phyloP scores from a whole-genome alignment of 1,140 invertebrate species.

The Rhyacophila brunnea region DNA sequence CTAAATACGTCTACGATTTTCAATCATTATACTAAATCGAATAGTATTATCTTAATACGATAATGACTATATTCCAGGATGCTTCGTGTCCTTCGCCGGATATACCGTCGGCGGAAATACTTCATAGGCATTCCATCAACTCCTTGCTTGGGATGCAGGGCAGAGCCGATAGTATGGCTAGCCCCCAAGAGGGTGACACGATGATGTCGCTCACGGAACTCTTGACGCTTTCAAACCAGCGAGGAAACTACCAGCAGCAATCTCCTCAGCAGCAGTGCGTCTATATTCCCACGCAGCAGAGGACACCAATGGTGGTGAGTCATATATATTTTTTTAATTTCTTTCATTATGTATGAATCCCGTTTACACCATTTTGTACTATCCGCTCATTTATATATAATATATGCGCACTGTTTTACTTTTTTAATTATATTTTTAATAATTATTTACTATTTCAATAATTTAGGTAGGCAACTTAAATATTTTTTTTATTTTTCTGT shows the following conservation, averaged over 20 bases:
- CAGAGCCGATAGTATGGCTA: not conserved
- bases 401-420: no score
- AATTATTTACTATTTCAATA: no score
- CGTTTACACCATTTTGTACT: no score
- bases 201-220: not conserved
- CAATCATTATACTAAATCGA: no score
- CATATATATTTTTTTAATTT: not conserved
- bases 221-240: not conserved
- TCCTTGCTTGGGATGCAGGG: conserved; percentile 41
- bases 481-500: no score
- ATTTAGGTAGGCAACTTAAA: no score
- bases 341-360: no score
- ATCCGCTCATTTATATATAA: no score
- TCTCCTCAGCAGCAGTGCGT: not conserved
- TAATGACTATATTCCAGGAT: conserved; percentile 9
- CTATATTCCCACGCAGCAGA: conserved; percentile 2
- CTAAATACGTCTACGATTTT: no score
- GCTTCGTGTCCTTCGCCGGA: conserved; percentile 20
- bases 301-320: conserved; percentile 1
- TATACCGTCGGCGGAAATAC: conserved; percentile 40
- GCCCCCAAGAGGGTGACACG: conserved; percentile 9
- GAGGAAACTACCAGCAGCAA: not conserved
- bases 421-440: no score
- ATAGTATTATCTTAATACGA: no score
- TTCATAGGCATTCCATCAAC: conserved; percentile 55